phyloP scores from a whole-genome alignment of 1,140 invertebrate species.

The Zophobas atratus region DNA sequence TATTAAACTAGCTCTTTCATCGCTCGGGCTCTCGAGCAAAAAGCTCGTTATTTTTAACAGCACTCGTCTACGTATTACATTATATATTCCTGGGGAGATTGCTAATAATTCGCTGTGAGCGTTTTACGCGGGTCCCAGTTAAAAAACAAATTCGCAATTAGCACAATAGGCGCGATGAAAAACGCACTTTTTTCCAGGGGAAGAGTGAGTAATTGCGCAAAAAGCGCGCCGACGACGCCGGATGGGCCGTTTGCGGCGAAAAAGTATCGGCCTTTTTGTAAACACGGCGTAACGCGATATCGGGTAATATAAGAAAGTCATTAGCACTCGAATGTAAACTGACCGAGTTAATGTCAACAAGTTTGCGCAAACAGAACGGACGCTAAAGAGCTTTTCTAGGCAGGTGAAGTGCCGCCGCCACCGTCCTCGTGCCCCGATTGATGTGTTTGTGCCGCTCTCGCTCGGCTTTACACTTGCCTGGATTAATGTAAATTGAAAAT shows the following conservation, averaged over 20 bases:
- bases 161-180: conserved; percentile 27
- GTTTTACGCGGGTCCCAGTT: conserved; percentile 33
- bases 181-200: conserved; percentile 10
- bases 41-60: conserved; percentile 55
- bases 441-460: conserved; percentile 37
- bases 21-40: conserved; percentile 39
- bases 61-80: conserved; percentile 51
- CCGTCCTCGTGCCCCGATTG: conserved; percentile 28
- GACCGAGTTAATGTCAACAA: conserved; percentile 44
- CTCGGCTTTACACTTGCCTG: conserved; percentile 42
- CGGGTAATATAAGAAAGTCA: conserved; percentile 31
- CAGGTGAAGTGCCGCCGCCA: conserved; percentile 29
- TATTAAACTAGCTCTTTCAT: conserved; percentile 48
- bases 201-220: conserved; percentile 24
- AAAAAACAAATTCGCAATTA: conserved; percentile 36
- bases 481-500: conserved; percentile 52
- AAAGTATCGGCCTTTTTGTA: neutral
- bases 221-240: neutral
- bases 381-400: conserved; percentile 46
- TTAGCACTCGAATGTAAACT: conserved; percentile 44
- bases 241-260: conserved; percentile 32
- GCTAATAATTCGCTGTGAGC: conserved; percentile 50
- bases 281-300: conserved; percentile 16
- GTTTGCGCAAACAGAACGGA: conserved; percentile 34
- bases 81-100: conserved; percentile 48